Evolutionary conservation across 2,888 invertebrate genomes (phyloP).

Genomic region (Carabus problematicus): DNA sequence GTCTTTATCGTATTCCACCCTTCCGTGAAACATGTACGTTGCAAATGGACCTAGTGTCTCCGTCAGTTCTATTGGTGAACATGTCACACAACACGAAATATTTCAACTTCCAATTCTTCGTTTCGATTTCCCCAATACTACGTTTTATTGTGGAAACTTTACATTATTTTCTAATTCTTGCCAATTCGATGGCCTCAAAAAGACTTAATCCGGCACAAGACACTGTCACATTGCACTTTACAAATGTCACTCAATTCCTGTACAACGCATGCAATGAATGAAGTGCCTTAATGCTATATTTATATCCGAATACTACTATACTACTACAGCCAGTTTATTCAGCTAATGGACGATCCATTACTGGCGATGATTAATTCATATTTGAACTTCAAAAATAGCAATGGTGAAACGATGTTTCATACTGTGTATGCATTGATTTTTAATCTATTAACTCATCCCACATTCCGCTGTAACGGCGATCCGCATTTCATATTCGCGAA

Average conservation of each 20-base stretch:
- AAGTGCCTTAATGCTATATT: not conserved
- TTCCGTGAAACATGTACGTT: too few relatives aligned
- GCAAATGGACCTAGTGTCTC: too few relatives aligned
- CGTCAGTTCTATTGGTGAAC: too few relatives aligned
- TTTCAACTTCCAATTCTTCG: not conserved
- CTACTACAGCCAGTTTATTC: constrained; percentile 23
- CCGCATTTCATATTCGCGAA: constrained; percentile 19
- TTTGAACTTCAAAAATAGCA: constrained; percentile 25
- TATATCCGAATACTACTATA: not conserved
- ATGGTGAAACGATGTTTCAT: constrained; percentile 29
- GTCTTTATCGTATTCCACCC: not conserved
- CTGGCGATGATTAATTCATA: constrained; percentile 34
- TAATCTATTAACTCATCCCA: constrained; percentile 28
- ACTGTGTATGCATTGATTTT: constrained; percentile 33
- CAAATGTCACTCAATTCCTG: not conserved
- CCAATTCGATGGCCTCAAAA: too few relatives aligned
- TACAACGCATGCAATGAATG: not conserved
- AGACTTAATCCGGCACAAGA: not conserved
- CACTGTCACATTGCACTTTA: not conserved
- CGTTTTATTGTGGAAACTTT: too few relatives aligned
- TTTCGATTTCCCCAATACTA: not conserved
- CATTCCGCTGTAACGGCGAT: constrained; percentile 13
- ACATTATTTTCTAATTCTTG: not conserved
- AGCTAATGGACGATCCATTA: constrained; percentile 32
- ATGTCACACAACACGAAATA: too few relatives aligned